These are phyloP conservation scores for Steatocranus sp. DNA, from an alignment of 2,797 vertebrate genomes.

Conservation along the genomic window DNA sequence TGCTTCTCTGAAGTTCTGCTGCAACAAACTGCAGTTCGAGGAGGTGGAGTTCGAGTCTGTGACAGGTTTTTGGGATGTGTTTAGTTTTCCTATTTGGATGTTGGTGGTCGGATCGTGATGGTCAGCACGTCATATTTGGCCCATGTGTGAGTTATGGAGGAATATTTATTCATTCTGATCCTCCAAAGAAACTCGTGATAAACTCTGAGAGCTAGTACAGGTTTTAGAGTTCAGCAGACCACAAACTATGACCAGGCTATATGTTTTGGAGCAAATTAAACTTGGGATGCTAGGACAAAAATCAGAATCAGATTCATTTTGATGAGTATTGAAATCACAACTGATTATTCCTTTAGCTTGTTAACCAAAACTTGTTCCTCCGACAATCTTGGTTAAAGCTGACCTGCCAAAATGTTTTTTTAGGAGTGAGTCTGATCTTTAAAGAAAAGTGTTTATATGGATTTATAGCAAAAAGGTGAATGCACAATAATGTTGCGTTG, in stretches of 20 bases:
- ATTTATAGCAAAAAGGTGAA: neutral
- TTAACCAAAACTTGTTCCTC: neutral
- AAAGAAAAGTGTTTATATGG: neutral
- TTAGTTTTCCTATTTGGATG: neutral
- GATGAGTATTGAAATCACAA: neutral
- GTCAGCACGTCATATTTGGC: neutral
- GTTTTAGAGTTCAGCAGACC: neutral
- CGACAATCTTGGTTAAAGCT: neutral
- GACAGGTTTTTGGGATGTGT: neutral
- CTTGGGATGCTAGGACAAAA: neutral
- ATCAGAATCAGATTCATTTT: neutral
- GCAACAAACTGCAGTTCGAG: neutral
- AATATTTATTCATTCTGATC: neutral
- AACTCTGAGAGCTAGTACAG: neutral
- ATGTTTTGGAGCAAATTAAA: neutral
- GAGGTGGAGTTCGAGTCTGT: neutral
- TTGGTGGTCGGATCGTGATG: neutral
- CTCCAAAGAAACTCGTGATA: fast-evolving
- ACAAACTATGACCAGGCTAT: fast-evolving
- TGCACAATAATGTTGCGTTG: neutral
- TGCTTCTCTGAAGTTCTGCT: neutral
- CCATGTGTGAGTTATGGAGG: neutral
- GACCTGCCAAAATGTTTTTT: neutral
- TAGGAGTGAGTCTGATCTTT: neutral
- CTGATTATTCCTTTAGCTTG: neutral